Evolutionary conservation across 2,888 invertebrate species (phyloP), one percentile per base, ranked within the genome.

Genomic region (Aradus depressus): DNA sequence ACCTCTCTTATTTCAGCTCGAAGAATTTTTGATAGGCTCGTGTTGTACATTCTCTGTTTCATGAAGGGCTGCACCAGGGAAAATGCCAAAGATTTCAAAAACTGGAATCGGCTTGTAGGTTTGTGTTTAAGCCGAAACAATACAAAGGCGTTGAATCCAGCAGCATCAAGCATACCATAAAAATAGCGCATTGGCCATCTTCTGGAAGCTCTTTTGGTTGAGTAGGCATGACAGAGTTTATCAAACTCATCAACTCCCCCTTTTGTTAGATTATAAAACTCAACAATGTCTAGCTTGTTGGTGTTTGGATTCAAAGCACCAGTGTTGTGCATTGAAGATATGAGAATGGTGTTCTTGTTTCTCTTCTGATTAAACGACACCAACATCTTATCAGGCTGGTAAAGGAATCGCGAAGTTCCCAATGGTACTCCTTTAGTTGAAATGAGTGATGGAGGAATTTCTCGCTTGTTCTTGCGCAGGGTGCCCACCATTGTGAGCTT

Each of bases 391-490:
- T 44, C 45, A 5, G 47, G 47, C 23, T 47, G 47, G 25, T 47
- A 52, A 12, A 52, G 23, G 26, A 52, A 52, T 10, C 47, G 2
- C 16, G 35, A 45, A 12, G 35, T n/a, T 34, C 31, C 34, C 31
- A 34, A 18, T 44, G 31, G 16, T 31, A 44, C 12, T 3, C 21
- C 34, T n/a, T n/a, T 3, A 2, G 35, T 19, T 2, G 37, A 18
- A 16, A 45, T 5, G 8, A 45, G 2, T 3, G 60, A 62, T 47
- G 45, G 19, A 22, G 64, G 65, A 43, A 64, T 58, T 52, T 63
- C 61, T 35, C 53, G 45, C 56, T 64, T 65, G 50, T 63, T 57
- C 42, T 54, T 55, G 5, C 50, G 25, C 18, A 60, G 26, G 19
- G 57, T 58, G 26, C 58, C 58, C 34, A 54, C 56, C 50, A 57